Base-by-base conservation (phyloP, 2,888 invertebrate genomes). In the Dynastes tityus region DNA sequence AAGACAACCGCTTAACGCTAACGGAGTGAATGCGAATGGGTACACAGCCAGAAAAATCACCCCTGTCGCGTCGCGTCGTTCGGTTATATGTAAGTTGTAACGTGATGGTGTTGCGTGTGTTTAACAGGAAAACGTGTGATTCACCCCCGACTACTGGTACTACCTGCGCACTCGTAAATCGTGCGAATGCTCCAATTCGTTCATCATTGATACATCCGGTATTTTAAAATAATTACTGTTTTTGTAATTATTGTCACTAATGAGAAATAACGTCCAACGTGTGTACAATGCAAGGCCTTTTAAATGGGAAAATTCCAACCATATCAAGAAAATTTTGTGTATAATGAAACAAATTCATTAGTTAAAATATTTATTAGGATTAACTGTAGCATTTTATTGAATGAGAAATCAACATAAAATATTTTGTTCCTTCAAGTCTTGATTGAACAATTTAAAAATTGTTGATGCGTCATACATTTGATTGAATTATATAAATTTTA, bases 81-180 rank as follows among this genome's bases (percentile, higher is more conserved):
- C 6, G 6, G 37, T 2, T 51, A 16, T 45, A 8, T 22, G 22
- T 67, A 67, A 45, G 45, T 67, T 29, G 68, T 67, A 49, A 40
- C 40, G 73, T 27, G 53, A 29, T 53, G n/a, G 73, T 55, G 67
- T 76, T 55, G 76, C 76, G 76, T 76, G 76, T 37, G 40, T 61
- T 58, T 65, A 76, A 67, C 76, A 76, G 76, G 76, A 76, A 76
- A 67, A 67, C 55, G 71, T 73, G 73, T 78, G 78, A 78, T 78
- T 78, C 78, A 78, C 53, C 73, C 78, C 78, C 65, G 58, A 58
- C 61, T 55, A 65, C 61, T 61, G 73, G 73, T 73, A 73, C 73
- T 73, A 73, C 73, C 73, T 73, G 73, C 45, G 65, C 37, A 32
- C 65, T 73, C 61, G 73, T 64, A 78, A 78, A 78, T 71, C 78